A percentile compares a stretch with the other conserved stretches of the same genome.
Evolutionary conservation across 2,797 vertebrate genomes (phyloP).

Genomic region (Danio jaintianensis): DNA sequence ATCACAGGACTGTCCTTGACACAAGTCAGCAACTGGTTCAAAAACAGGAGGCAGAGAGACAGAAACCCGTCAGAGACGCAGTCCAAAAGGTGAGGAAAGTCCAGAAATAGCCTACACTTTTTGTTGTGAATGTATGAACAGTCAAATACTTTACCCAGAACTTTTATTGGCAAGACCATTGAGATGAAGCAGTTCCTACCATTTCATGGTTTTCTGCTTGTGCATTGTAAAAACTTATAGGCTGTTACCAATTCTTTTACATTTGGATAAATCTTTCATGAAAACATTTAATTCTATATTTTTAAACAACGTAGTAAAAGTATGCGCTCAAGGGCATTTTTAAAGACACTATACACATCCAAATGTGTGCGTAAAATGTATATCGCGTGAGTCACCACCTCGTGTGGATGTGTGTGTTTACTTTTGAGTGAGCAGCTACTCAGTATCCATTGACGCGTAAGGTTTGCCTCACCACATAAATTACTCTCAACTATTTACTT

Average conservation of each 20-base stretch:
- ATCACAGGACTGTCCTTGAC: constrained; percentile 96
- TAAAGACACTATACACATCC: neutral
- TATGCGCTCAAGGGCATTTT: neutral
- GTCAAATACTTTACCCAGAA: neutral
- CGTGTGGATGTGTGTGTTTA: constrained; percentile 30
- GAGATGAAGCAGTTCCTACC: neutral
- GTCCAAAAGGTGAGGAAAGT: constrained; percentile 86
- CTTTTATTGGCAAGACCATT: neutral
- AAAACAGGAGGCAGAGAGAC: constrained; percentile 96
- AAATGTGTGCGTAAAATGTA: constrained; percentile 10
- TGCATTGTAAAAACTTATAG: neutral
- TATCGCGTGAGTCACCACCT: constrained; percentile 28
- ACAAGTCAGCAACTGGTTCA: constrained; percentile 99
- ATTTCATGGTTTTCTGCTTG: neutral
- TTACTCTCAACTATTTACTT: constrained; percentile 67
- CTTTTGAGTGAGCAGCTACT: constrained; percentile 42
- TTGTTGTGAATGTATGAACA: neutral
- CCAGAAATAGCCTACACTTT: neutral
- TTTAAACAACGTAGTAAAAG: neutral
- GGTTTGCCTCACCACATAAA: constrained; percentile 58
- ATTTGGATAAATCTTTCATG: too few relatives aligned
- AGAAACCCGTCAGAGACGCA: constrained; percentile 95
- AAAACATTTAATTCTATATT: neutral
- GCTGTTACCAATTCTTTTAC: neutral
- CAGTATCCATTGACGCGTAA: constrained; percentile 25